Evolutionary conservation across 1,140 invertebrate species (phyloP), one percentile per base, ranked within the genome.

Genomic region (Adelges cooleyi): DNA sequence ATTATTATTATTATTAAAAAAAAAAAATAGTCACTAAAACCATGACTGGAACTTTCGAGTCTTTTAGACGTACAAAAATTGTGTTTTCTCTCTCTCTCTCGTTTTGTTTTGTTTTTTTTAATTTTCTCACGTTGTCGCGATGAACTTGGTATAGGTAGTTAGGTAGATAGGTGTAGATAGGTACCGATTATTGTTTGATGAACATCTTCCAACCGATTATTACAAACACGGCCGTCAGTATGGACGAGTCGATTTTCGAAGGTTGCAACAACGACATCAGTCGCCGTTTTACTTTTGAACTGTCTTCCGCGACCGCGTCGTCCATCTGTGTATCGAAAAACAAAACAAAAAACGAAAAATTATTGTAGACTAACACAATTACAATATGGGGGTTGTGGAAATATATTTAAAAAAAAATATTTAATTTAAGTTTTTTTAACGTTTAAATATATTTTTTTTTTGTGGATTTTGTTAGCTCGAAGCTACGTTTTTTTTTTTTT

Each of bases 11-110:
- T n/a, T n/a, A n/a, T n/a, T n/a, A n/a, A n/a, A n/a, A n/a, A n/a
- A n/a, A n/a, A n/a, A n/a, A n/a, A n/a, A n/a, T 62, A 62, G 56
- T 62, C 56, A 46, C 56, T 33, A 62, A 53, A 48, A 48, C 54
- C 56, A 42, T 29, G 42, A 62, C 56, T 62, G 56, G 56, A 62
- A 62, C 42, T 48, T 20, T 62, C 6, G 10, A 62, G 56, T 62
- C 56, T 62, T 59, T 48, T 62, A 27, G 23, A 25, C n/a, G 54
- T 59, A 23, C 17, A 56, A 42, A 59, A 46, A 59, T 42, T 18
- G 42, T 42, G 25, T 59, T 33, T 59, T 62, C 38, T 18, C 29
- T 18, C 18, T 25, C 10, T 44, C 40, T 44, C 40, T n/a, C 29
- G 29, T 38, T 13, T 38, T 38, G 6, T 38, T 38, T 38, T 38